Evolutionary conservation across 2,797 vertebrate species (phyloP).

Genomic region (Lates japonicus): DNA sequence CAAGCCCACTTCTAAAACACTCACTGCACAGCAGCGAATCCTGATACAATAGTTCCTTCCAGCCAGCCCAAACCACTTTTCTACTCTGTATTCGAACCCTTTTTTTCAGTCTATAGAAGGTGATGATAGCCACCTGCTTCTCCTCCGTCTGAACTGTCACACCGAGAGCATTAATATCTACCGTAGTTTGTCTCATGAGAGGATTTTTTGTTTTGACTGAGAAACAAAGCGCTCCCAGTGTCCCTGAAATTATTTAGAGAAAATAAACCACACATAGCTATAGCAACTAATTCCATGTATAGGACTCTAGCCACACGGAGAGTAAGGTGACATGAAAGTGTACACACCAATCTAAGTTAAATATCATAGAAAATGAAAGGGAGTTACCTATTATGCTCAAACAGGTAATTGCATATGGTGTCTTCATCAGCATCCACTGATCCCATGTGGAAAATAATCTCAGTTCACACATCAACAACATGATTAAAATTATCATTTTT

Average conservation of each 20-base stretch:
- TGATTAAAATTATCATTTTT: slow-evolving; percentile 69
- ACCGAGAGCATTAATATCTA: slow-evolving; percentile 36
- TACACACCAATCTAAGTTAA: slow-evolving; percentile 56
- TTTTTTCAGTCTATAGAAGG: slow-evolving; percentile 41
- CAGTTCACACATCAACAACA: slow-evolving; percentile 52
- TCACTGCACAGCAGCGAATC: slow-evolving; percentile 55
- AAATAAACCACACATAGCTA: slow-evolving; percentile 59
- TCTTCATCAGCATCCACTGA: slow-evolving; percentile 57
- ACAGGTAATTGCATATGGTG: slow-evolving; percentile 69
- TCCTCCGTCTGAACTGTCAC: slow-evolving; percentile 59
- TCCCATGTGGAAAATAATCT: slow-evolving; percentile 48
- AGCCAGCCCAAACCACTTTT: slow-evolving; percentile 61
- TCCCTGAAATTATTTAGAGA: slow-evolving; percentile 66
- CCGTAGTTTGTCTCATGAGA: slow-evolving; percentile 38
- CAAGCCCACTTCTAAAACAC: slow-evolving; percentile 69
- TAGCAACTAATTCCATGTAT: slow-evolving; percentile 45
- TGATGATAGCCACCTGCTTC: slow-evolving; percentile 77
- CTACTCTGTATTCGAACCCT: slow-evolving; percentile 52
- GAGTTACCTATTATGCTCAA: slow-evolving; percentile 71
- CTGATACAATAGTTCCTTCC: slow-evolving; percentile 70
- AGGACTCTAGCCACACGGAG: slow-evolving; percentile 13
- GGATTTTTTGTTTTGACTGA: slow-evolving; percentile 30
- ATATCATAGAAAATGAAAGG: slow-evolving; percentile 77
- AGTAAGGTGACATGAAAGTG: slow-evolving; percentile 27
- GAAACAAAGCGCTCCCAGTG: slow-evolving; percentile 35